Evolutionary conservation across 2,888 invertebrate genomes (phyloP).

Genomic region (Pilophorus perplexus): DNA sequence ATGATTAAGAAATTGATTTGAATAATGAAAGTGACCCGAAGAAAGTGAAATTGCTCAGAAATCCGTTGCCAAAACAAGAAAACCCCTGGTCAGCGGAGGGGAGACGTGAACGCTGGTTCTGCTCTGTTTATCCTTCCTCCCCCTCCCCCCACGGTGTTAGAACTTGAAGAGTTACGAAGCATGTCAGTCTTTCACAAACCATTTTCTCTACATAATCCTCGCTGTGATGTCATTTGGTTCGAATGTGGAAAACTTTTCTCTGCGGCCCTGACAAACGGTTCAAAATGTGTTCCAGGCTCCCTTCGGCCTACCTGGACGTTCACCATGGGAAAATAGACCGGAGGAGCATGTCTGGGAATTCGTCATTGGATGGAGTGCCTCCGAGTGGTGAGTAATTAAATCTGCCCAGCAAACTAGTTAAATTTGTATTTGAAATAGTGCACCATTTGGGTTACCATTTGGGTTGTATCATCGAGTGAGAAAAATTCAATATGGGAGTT

Average conservation of each 20-base stretch:
- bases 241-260: not conserved
- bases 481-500: too few species aligned
- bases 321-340: constrained; percentile 36
- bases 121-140: constrained; percentile 32
- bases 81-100: too few species aligned
- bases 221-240: too few species aligned
- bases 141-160: not conserved
- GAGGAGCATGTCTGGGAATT: constrained; percentile 67
- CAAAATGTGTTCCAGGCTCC: constrained; percentile 34
- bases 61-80: too few species aligned
- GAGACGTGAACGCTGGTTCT: constrained; percentile 14
- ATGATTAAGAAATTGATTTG: too few species aligned
- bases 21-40: too few species aligned
- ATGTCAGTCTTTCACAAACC: constrained; percentile 32
- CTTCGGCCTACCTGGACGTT: constrained; percentile 39
- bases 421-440: too few species aligned
- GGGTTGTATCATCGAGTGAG: too few species aligned
- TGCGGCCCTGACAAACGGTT: not conserved
- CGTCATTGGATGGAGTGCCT: constrained; percentile 74
- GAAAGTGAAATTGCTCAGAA: too few species aligned
- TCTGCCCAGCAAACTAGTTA: too few species aligned
- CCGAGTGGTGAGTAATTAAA: constrained; percentile 64
- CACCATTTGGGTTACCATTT: too few species aligned
- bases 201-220: not conserved
- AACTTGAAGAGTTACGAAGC: not conserved